Evolutionary conservation across 2,797 vertebrate genomes (phyloP), one percentile per base, ranked within the genome.

Genomic region (Odontamblyopus lacepedii): DNA sequence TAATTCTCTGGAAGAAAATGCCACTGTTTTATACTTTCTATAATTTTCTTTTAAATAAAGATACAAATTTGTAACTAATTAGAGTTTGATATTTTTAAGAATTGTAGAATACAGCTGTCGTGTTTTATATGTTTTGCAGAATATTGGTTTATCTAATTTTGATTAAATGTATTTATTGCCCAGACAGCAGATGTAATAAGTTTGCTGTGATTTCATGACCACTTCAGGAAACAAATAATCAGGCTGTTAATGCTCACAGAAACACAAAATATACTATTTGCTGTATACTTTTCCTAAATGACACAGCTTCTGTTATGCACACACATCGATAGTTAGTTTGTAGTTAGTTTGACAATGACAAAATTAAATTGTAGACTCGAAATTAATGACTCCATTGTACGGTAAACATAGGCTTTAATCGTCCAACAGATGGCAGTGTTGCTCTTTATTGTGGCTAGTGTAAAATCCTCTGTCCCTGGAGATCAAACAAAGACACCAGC

Each of bases 1-100:
- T 94, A 92, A 95, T 96, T 96, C 94, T 94, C 93, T 95, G 94
- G 95, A 95, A 94, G 95, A 96, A 95, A 95, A 95, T 91, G 83
- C 87, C 88, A 89, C 85, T 95, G 95, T 96, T 92, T 93, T 97
- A 93, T 97, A 96, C 94, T 95, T 51, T 66, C 16, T 53, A 53
- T 95, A 91, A 86, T 78, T 87, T 65, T 90, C 88, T 92, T 91
- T 82, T 76, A 95, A 97, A 96, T 92, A 92, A 92, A 93, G 62
- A 80, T 69, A 79, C 51, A 90, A 83, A 85, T 81, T 57, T 60
- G 51, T 63, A 74, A 30, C 6, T 51, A 75, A 55, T 66, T 18
- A 35, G 44, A 50, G 64, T 32, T 30, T 13, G 44, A 32, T 55
- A 16, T 32, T 67, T 30, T 51, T 6, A 64, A 26, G 4, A 27